Evolutionary conservation across 1,140 invertebrate species (phyloP), one percentile per base, ranked within the genome.

Genomic region (Bombus waltoni): DNA sequence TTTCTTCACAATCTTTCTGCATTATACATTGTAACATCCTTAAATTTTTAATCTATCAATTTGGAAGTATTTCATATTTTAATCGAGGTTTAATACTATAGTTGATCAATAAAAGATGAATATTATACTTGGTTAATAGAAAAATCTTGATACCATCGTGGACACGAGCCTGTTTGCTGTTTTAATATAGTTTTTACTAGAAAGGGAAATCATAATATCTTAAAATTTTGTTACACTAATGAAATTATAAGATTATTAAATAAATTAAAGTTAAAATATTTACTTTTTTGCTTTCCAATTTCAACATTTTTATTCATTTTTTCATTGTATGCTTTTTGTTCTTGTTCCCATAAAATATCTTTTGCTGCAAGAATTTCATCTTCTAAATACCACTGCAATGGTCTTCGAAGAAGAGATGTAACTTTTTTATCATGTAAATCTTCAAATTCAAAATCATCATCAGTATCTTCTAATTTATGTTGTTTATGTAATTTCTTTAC

Each of bases 121-220:
- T 38, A 44, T 81, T 70, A 32, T 93, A 95, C 94, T 91, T 95
- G 94, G 32, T 88, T 59, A n/a, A 90, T 80, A 0, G 94, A 95
- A 80, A 94, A 91, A 68, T 95, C 94, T 85, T 94, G 92, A 75
- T 94, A 95, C 94, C 94, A 95, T 68, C 87, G 86, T 5, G 94
- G 94, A 44, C 8, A 75, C 6, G n/a, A 2, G 22, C 40, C 15
- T 15, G 22, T 35, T 47, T 74, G 11, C 3, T 47, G 3, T 57
- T 75, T 18, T 53, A 85, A 28, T 10, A 15, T 32, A 59, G 5
- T 3, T 38, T 71, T 42, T 13, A 11, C 86, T 88, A 62, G 38
- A 65, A 53, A 57, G 28, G 66, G 22, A 42, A 62, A 66, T 76
- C 4, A 70, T 8, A 13, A 40, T n/a, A 13, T 57, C 62, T 47